Evolutionary conservation across 2,113 vertebrate species (phyloP), one percentile per base, ranked within the genome.

Genomic region (Archocentrus centrarchus): DNA sequence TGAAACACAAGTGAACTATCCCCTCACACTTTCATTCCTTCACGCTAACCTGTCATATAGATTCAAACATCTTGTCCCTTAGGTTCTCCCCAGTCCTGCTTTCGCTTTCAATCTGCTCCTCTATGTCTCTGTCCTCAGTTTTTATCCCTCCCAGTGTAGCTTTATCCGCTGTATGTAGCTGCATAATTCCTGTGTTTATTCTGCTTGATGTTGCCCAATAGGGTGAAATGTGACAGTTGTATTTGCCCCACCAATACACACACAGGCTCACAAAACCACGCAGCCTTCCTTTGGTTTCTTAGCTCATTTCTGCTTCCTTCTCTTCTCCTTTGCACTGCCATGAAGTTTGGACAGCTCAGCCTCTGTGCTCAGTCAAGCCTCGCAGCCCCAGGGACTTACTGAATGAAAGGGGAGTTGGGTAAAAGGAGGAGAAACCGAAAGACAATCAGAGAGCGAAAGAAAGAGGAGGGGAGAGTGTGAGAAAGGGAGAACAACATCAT

Each of bases 281-380:
- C 64, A 83, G 47, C 78, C 82, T 57, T 85, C 68, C 59, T 78
- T 66, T 83, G 80, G 75, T 85, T 86, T 79, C 81, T 59, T 18
- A 55, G 68, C 82, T 87, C 30, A 5, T 86, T 81, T 83, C 73
- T 79, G 82, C 85, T 87, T 83, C 83, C 77, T 70, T 73, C 90
- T 77, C 87, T 27, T 88, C 81, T 83, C 90, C 84, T 80, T 75
- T 83, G 88, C 90, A 22, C 85, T n/a, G 70, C 88, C 78, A n/a
- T 80, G 4, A 70, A 79, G 88, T 87, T 93, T 90, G 91, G 94
- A 95, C 94, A 94, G 92, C 93, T 90, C 91, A 70, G 93, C 90
- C 88, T 85, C 93, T 93, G 91, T 94, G 93, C 88, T 95, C 95
- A 90, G 92, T 95, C 90, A 91, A 93, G 92, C 95, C 91, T 94